phyloP scores from a whole-genome alignment of 2,113 vertebrate species.

The Euleptes europaea region DNA sequence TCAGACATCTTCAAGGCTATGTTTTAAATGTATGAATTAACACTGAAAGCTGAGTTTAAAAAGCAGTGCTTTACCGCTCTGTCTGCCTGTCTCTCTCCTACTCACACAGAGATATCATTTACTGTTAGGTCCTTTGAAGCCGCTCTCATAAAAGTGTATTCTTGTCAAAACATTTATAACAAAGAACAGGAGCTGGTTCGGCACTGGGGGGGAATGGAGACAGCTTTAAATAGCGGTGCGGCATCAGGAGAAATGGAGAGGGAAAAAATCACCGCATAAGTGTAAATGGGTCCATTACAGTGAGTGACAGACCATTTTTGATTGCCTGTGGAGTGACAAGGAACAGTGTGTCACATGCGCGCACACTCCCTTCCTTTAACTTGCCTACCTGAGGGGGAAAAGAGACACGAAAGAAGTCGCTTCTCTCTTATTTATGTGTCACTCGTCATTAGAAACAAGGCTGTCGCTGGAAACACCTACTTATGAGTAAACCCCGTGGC shows the following conservation, averaged over 20 bases:
- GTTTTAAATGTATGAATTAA: background rate
- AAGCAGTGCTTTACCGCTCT: background rate
- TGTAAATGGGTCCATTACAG: background rate
- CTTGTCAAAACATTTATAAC: slow-evolving; percentile 17
- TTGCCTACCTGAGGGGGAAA: background rate
- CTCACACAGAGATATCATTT: background rate
- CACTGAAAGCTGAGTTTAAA: background rate
- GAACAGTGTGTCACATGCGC: background rate
- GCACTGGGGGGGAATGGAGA: background rate
- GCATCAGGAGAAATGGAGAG: background rate
- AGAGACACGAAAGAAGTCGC: background rate
- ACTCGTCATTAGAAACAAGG: background rate
- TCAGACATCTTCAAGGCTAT: background rate
- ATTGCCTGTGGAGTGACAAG: background rate
- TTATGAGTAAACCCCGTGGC: background rate
- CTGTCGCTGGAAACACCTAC: background rate
- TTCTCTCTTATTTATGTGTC: background rate
- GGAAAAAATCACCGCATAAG: background rate
- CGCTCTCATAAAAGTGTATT: background rate
- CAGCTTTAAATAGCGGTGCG: background rate
- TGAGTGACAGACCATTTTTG: background rate
- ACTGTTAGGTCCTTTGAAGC: background rate
- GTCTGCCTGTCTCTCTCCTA: too few species aligned
- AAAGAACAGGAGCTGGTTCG: background rate
- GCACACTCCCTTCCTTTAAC: background rate